phyloP scores from a whole-genome alignment of 2,113 vertebrate genomes.

The Eleginops maclovinus region DNA sequence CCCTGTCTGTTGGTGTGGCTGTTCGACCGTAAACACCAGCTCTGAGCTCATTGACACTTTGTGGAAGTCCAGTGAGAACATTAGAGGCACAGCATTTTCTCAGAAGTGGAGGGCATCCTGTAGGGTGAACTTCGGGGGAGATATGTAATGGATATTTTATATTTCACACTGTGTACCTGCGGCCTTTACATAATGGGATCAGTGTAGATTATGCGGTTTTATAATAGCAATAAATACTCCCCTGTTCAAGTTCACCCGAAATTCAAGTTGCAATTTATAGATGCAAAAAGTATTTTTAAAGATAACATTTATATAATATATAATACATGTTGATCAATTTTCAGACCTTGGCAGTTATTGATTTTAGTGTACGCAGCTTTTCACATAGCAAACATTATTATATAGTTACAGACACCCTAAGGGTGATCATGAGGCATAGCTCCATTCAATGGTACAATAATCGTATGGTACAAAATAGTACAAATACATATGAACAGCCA shows the following conservation, averaged over 20 bases:
- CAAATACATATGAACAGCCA: conserved; percentile 52
- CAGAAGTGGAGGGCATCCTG: not conserved
- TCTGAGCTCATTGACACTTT: conserved; percentile 11
- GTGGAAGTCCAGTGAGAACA: conserved; percentile 12
- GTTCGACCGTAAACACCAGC: conserved; percentile 23
- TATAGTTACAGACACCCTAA: too few relatives aligned
- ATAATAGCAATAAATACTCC: conserved; percentile 7
- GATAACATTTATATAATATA: too few relatives aligned
- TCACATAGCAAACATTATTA: too few relatives aligned
- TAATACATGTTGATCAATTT: too few relatives aligned
- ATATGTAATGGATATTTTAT: conserved; percentile 1
- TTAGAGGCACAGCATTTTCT: not conserved
- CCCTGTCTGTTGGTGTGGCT: conserved; percentile 34
- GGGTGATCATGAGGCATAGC: conserved; percentile 15
- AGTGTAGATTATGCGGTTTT: not conserved
- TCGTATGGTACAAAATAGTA: too few relatives aligned
- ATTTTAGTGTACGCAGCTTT: too few relatives aligned
- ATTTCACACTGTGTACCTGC: conserved; percentile 8
- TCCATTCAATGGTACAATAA: conserved; percentile 41
- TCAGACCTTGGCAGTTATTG: too few relatives aligned
- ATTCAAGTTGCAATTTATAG: conserved; percentile 17
- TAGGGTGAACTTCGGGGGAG: not conserved
- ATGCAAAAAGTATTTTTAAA: too few relatives aligned
- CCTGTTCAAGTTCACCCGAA: conserved; percentile 19
- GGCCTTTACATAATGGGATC: conserved; percentile 2